Percentiles rank a stretch among this genome's conserved stretches.
phyloP scores from a whole-genome alignment of 2,797 vertebrate species.

The Avahi laniger region DNA sequence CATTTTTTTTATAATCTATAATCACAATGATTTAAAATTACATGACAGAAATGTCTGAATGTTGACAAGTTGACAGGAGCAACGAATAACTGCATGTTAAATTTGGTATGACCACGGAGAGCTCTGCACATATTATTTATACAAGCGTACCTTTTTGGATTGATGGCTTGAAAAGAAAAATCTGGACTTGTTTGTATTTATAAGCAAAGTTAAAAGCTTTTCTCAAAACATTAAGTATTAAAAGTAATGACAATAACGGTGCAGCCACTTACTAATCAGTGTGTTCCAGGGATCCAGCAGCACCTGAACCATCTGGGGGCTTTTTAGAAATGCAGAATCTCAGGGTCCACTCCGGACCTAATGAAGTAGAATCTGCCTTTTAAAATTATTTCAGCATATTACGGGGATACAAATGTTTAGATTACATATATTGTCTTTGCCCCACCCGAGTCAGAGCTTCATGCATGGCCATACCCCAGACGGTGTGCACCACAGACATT shows the following conservation, averaged over 20 bases:
- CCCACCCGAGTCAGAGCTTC: too few species aligned
- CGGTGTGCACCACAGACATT: too few species aligned
- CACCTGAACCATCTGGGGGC: not conserved
- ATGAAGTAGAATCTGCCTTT: not conserved
- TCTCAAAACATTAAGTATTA: not conserved
- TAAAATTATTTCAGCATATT: too few species aligned
- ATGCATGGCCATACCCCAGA: too few species aligned
- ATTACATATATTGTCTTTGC: too few species aligned
- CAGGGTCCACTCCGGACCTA: not conserved
- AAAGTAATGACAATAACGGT: not conserved
- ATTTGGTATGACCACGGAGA: not conserved
- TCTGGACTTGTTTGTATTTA: not conserved
- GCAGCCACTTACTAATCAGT: not conserved
- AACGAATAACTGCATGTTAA: not conserved
- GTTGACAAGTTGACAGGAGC: not conserved
- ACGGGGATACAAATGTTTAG: too few species aligned
- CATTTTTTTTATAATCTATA: not conserved
- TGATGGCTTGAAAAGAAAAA: not conserved
- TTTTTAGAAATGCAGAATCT: not conserved
- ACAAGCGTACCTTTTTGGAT: not conserved
- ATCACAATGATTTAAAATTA: conserved; percentile 26
- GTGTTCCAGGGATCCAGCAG: not conserved
- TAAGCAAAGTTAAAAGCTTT: not conserved
- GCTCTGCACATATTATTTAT: not conserved
- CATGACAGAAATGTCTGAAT: not conserved